Evolutionary conservation across 2,797 vertebrate species (phyloP), one percentile per base, ranked within the genome.

Genomic region (Helostoma temminkii): DNA sequence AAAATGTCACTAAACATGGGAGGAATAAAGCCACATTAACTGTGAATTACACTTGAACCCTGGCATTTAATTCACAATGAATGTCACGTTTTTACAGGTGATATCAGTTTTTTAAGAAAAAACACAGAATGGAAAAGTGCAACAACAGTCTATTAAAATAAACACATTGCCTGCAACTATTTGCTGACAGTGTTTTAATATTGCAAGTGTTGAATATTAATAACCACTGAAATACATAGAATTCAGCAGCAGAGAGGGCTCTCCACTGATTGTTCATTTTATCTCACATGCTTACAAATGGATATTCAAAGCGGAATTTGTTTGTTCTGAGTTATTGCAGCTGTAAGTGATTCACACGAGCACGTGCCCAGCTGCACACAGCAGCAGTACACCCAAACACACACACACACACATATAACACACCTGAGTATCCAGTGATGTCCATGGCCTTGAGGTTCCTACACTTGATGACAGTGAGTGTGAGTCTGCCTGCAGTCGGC

Each of bases 381-480:
- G 9, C 5, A 3, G 4, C 19, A 28, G 3, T 6, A 3, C 30
- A 10, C 2, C 4, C 10, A 32, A 19, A 57, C 32, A 46, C 24
- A 46, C 21, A 18, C 60, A 74, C n/a, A 65, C 18, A 39, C 28
- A 28, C 22, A 66, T 9, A 43, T 46, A 73, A 52, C 76, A 42
- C 24, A 98, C 97, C 98, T 95, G 98, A 99, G 88, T 97, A 98
- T 53, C 98, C 98, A 8, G 97, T 99, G 93, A 99, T 99, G 91
- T 99, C 98, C 98, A 99, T 99, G 52, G 98, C 98, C 93, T 99
- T 99, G 77, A 99, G 97, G 91, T 99, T 99, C 85, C 97, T 96
- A 89, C 96, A 98, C 85, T 98, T 99, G 93, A 99, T 99, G 90
- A 99, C 97, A 1, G 98, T 99, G 65, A 99, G 91, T 42, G 98